Base-by-base conservation (phyloP, 1,140 invertebrate genomes). In the Ceratoteleas bidentatus region DNA sequence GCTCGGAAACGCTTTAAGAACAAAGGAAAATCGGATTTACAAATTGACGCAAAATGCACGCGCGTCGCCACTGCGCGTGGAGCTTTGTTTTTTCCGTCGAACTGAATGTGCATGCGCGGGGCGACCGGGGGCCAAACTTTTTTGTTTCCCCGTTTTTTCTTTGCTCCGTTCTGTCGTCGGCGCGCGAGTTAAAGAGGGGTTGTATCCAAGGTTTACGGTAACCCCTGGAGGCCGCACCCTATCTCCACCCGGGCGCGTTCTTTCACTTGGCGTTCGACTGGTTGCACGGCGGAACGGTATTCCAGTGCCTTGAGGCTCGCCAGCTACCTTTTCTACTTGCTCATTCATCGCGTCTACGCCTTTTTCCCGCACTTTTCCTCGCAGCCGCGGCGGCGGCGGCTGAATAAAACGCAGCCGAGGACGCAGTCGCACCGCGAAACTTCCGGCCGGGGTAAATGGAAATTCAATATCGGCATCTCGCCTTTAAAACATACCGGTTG, bases 381-480 rank as follows among this genome's bases (percentile, higher is more conserved):
- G 61, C 58, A 47, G 57, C 60, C 53, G 68, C 56, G 1, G 24
- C 24, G 24, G 24, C 24, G 24, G 24, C 24, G 53, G 36, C 49
- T 65, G 78, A 86, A 85, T 85, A 84, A 84, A 87, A 84, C 78
- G 66, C 61, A 24, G n/a, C 40, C 62, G 73, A 84, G 49, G 64
- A 76, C 69, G 69, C 70, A 62, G 58, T 53, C 56, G 76, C 62
- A 34, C 49, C 61, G 61, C 70, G 57, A 66, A 68, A 74, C 68
- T 80, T 81, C 64, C 64, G 77, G n/a, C 43, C 74, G 81, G 79
- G 52, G 73, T 83, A 86, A 88, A 88, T 89, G 87, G 83, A 88
- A 89, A 88, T 86, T 83, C 87, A 83, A 88, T 88, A 87, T 87
- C 79, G 81, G 81, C 72, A 81, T 76, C 84, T 87, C 81, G 68